Evolutionary conservation across 2,113 vertebrate species (phyloP).

Genomic region (Elanus axillaris): DNA sequence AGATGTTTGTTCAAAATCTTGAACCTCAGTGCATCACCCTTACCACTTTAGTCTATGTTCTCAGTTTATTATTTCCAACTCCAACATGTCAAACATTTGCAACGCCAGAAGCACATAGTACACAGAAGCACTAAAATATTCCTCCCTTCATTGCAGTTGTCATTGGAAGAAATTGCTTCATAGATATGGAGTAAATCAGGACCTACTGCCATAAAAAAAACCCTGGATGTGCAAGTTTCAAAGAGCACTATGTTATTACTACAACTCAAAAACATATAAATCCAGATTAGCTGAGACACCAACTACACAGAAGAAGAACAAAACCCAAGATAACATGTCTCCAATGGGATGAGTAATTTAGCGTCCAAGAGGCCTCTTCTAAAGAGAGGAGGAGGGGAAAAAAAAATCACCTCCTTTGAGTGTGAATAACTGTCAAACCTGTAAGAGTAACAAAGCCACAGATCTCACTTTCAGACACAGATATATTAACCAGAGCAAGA

Average conservation of each 20-base stretch:
- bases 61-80: background rate
- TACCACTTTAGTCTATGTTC: background rate
- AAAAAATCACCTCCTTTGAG: background rate
- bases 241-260: background rate
- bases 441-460: background rate
- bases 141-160: background rate
- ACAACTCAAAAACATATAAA: background rate
- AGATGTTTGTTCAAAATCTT: background rate
- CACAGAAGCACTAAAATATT: background rate
- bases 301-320: background rate
- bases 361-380: background rate
- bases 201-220: background rate
- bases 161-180: background rate
- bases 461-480: background rate
- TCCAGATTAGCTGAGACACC: background rate
- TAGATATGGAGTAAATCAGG: background rate
- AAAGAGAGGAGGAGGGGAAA: background rate
- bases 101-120: background rate
- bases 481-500: background rate
- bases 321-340: background rate
- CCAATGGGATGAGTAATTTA: background rate
- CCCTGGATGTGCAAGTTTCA: background rate
- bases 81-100: background rate
- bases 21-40: background rate
- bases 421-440: background rate